Percentiles rank a stretch among this genome's conserved stretches.
phyloP scores from a whole-genome alignment of 2,888 invertebrate genomes.

The Autographa gamma region DNA sequence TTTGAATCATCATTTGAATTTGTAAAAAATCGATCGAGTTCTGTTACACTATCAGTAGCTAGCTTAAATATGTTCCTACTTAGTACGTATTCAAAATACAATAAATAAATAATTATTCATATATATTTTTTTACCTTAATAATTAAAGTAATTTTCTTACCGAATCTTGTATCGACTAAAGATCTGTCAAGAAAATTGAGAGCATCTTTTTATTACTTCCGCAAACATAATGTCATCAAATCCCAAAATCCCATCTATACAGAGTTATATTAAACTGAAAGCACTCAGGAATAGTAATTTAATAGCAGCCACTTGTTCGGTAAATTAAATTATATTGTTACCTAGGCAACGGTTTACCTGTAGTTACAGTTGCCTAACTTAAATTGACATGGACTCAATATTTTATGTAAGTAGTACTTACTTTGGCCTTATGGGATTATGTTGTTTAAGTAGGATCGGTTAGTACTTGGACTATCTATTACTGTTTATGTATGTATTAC shows the following conservation, averaged over 20 bases:
- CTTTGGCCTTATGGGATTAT: neutral
- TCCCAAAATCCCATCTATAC: slow-evolving; percentile 43
- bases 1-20: too few species aligned
- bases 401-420: slow-evolving; percentile 20
- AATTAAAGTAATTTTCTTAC: slow-evolving; percentile 2
- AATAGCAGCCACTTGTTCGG: slow-evolving; percentile 53
- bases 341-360: slow-evolving; percentile 35
- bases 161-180: slow-evolving; percentile 47
- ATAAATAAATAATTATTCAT: too few species aligned
- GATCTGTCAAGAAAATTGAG: slow-evolving; percentile 72
- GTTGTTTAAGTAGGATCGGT: neutral
- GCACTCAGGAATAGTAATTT: slow-evolving; percentile 58
- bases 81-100: too few species aligned
- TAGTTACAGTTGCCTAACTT: slow-evolving; percentile 39
- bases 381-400: slow-evolving; percentile 34
- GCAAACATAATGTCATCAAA: slow-evolving; percentile 56
- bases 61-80: too few species aligned
- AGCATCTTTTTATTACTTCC: slow-evolving; percentile 75
- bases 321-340: slow-evolving; percentile 58
- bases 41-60: too few species aligned
- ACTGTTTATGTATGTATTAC: too few species aligned
- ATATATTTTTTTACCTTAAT: too few species aligned
- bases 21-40: too few species aligned
- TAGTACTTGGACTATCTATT: neutral
- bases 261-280: slow-evolving; percentile 55